Percentiles rank a stretch among this genome's conserved stretches.
These are phyloP conservation scores for Microcebus griseorufus DNA, from an alignment of 2,113 vertebrate species.

Conservation along the genomic window DNA sequence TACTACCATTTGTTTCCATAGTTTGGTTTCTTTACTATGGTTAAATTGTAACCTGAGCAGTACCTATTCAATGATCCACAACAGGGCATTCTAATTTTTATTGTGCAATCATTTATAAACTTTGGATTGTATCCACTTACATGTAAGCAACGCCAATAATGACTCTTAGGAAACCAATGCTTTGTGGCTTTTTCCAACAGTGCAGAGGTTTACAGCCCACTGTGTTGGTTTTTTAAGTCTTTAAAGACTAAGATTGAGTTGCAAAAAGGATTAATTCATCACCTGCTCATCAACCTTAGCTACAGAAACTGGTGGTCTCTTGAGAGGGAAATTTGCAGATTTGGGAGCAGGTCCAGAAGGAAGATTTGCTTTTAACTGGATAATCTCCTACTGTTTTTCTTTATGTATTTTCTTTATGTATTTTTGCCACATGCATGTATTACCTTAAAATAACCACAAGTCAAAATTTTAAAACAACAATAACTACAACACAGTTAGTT, in stretches of 20 bases:
- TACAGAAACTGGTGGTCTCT: background rate
- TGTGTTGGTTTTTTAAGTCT: background rate
- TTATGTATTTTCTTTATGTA: background rate
- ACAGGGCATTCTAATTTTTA: conserved; percentile 69
- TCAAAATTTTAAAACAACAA: background rate
- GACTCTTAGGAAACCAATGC: conserved; percentile 1
- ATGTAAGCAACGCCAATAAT: background rate
- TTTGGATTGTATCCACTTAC: background rate
- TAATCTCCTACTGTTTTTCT: background rate
- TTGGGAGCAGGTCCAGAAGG: background rate
- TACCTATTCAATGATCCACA: conserved; percentile 67
- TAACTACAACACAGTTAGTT: background rate
- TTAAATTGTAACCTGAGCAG: conserved; percentile 55
- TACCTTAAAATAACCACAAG: conserved; percentile 19
- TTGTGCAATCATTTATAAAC: conserved; percentile 54
- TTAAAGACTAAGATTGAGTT: background rate
- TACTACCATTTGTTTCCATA: background rate
- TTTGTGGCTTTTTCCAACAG: background rate
- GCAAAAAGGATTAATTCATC: background rate
- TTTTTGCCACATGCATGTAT: background rate
- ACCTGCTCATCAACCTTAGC: background rate
- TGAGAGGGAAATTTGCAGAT: background rate
- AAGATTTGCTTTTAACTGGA: conserved; percentile 8
- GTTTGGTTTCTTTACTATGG: conserved; percentile 43
- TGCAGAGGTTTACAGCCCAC: background rate